phyloP scores from a whole-genome alignment of 2,113 vertebrate species.

The Catagonus wagneri region DNA sequence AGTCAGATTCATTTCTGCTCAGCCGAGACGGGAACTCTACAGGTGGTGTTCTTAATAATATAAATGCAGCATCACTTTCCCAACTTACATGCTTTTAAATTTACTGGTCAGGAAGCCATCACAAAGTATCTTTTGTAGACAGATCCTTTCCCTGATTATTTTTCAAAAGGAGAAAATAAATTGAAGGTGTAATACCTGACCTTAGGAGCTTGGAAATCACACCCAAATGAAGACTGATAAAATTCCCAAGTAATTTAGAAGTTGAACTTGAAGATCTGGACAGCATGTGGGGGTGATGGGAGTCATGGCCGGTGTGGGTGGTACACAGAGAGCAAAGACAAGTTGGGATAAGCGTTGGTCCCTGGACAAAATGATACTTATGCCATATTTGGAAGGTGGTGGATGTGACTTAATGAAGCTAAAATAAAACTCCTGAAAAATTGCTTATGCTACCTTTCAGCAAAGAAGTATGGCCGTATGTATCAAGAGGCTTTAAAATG shows the following conservation, averaged over 20 bases:
- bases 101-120: neutral
- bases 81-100: neutral
- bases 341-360: neutral
- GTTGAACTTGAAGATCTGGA: neutral
- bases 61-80: neutral
- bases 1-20: too few species aligned
- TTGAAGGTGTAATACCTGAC: neutral
- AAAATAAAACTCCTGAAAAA: neutral
- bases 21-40: too few species aligned
- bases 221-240: neutral
- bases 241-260: neutral
- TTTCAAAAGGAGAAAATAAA: neutral
- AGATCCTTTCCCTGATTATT: neutral
- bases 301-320: fast-evolving
- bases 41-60: neutral
- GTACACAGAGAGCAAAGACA: neutral
- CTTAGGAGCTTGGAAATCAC: neutral
- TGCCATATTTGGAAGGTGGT: neutral
- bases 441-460: neutral
- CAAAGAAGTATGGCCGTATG: neutral
- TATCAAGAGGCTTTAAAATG: neutral
- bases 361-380: neutral
- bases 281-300: too few species aligned
- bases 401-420: neutral
- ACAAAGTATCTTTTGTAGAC: neutral